A percentile compares a stretch with the other conserved stretches of the same genome.
Evolutionary conservation across 2,113 vertebrate species (phyloP).

Genomic region (Axis porcinus): DNA sequence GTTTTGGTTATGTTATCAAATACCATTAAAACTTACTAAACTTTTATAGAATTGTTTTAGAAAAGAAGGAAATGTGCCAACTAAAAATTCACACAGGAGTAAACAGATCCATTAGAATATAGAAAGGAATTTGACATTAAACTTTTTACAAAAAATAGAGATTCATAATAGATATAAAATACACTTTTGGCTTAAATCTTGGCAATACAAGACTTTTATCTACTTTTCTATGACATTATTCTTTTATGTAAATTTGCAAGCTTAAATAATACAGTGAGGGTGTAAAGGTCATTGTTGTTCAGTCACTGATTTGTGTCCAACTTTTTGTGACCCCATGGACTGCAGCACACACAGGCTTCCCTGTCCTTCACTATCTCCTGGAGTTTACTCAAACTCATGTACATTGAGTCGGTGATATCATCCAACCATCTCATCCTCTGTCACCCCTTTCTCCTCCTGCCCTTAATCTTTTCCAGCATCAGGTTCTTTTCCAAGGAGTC

Average conservation of each 20-base stretch:
- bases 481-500: background rate
- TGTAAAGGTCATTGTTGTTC: background rate
- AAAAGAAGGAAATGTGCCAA: constrained; percentile 14
- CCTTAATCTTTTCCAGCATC: background rate
- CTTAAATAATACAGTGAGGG: background rate
- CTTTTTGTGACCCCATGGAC: background rate
- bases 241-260: background rate
- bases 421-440: background rate
- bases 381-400: background rate
- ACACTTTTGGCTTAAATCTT: background rate
- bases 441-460: background rate
- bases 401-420: background rate
- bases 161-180: background rate
- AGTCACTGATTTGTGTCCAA: background rate
- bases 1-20: constrained; percentile 46
- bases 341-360: background rate
- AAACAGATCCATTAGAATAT: background rate
- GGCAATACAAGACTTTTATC: background rate
- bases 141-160: background rate
- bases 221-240: background rate
- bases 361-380: background rate
- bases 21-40: constrained; percentile 47
- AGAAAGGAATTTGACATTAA: background rate
- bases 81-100: constrained; percentile 1
- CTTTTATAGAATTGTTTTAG: background rate